Base-by-base conservation (phyloP, 2,888 invertebrate genomes). In the Dione juno region DNA sequence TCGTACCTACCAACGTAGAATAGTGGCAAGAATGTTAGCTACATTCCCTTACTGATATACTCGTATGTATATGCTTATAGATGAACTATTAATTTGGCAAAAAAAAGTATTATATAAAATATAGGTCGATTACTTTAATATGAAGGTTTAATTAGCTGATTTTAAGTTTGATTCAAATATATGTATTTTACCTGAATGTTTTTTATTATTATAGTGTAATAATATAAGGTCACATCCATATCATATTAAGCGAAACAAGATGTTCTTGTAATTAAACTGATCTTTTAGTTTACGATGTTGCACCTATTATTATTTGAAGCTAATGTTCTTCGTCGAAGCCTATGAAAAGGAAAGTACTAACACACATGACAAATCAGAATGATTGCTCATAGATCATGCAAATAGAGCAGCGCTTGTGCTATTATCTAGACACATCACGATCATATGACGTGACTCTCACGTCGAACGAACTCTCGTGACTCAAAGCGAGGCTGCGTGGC, bases 401-500 rank as follows among this genome's bases (percentile, higher is more conserved):
- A 81, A 82, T 81, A 80, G 82, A 83, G 81, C 78, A 79, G 79
- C 79, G 76, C 79, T 79, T 78, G 81, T 79, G 76, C 76, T 79
- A 83, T 83, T 82, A 84, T 82, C 78, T 83, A 79, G 80, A 83
- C 78, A 79, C 79, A 81, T 84, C 82, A 84, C 81, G 80, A 84
- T 77, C 78, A 77, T 77, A 78, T 84, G 82, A 82, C 83, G 82
- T 75, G 77, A 77, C 82, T 83, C 82, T 85, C 84, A 84, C 83
- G 82, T 79, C 78, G 71, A 71, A 61, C 68, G 70, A 52, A 72
- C 71, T 75, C 77, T 79, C 77, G 77, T 80, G 80, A 78, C 75
- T 80, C 76, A 74, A 67, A 70, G 71, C 66, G 69, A 75, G 73
- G 75, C 73, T 74, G 75, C 72, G 72, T 78, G 75, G 77, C 77